A percentile compares a stretch with the other conserved stretches of the same genome.
Conservation (phyloP, 2,113 vertebrate genomes). For the Psittacara wagleri region DNA sequence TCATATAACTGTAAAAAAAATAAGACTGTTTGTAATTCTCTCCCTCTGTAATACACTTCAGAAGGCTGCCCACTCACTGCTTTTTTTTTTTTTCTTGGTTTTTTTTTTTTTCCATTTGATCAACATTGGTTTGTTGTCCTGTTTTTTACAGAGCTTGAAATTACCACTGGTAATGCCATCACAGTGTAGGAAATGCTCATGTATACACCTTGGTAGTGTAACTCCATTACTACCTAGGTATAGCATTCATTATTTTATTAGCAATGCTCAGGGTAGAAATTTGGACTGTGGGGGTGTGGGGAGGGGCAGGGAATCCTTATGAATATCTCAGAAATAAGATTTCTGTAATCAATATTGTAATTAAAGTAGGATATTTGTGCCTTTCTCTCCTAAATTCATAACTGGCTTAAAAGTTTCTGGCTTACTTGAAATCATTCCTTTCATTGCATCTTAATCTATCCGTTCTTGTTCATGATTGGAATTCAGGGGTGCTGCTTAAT, state of each 20-base stretch:
- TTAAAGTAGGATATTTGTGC: neutral
- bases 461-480: neutral
- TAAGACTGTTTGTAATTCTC: neutral
- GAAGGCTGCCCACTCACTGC: neutral
- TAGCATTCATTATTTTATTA: neutral
- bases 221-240: neutral
- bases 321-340: neutral
- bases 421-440: neutral
- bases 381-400: neutral
- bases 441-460: neutral
- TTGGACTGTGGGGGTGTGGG: neutral
- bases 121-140: neutral
- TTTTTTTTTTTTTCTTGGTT: too few relatives aligned
- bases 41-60: neutral
- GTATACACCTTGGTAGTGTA: neutral
- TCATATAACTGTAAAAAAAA: neutral
- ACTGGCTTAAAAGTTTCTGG: neutral
- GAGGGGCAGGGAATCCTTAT: neutral
- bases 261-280: neutral
- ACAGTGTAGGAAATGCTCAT: neutral
- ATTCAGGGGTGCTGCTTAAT: neutral
- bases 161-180: neutral
- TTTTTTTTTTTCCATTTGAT: neutral
- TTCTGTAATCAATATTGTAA: neutral
- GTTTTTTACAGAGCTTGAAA: constrained; percentile 20